Conservation (phyloP, 2,888 invertebrate species). For the Beris chalybata region DNA sequence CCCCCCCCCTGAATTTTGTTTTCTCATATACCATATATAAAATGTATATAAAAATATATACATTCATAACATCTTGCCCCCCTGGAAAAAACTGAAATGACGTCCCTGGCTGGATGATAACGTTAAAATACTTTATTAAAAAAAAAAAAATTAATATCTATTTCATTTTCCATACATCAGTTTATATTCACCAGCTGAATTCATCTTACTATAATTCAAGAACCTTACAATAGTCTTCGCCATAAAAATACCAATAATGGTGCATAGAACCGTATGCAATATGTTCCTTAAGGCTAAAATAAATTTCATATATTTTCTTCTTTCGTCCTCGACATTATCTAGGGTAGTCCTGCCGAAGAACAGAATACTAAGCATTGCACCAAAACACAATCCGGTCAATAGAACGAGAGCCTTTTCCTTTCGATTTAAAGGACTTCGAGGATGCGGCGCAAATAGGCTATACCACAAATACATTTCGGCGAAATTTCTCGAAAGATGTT, state of each 20-base stretch:
- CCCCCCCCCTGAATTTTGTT: too few species aligned
- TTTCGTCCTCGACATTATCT: conserved; percentile 35
- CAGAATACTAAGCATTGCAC: conserved; percentile 25
- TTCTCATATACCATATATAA: too few species aligned
- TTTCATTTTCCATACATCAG: conserved; percentile 1
- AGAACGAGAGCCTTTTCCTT: conserved; percentile 32
- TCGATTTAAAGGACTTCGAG: conserved; percentile 22
- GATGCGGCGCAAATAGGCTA: conserved; percentile 18
- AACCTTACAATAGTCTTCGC: not conserved
- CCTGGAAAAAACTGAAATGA: too few species aligned
- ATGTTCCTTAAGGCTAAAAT: conserved; percentile 7
- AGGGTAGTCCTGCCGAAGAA: conserved; percentile 32
- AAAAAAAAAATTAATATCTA: too few species aligned
- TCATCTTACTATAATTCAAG: conserved; percentile 7
- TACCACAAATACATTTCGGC: conserved; percentile 14
- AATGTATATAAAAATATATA: too few species aligned
- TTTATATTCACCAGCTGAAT: not conserved
- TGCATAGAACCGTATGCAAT: conserved; percentile 14
- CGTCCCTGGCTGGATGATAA: too few species aligned
- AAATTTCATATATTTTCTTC: conserved; percentile 23
- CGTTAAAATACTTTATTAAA: too few species aligned
- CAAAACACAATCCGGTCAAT: conserved; percentile 13
- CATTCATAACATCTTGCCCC: too few species aligned
- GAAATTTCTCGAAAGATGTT: conserved; percentile 21
- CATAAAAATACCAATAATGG: conserved; percentile 10